A percentile compares a stretch with the other conserved stretches of the same genome.
Evolutionary conservation across 2,113 vertebrate genomes (phyloP).

Genomic region (Nematolebias whitei): DNA sequence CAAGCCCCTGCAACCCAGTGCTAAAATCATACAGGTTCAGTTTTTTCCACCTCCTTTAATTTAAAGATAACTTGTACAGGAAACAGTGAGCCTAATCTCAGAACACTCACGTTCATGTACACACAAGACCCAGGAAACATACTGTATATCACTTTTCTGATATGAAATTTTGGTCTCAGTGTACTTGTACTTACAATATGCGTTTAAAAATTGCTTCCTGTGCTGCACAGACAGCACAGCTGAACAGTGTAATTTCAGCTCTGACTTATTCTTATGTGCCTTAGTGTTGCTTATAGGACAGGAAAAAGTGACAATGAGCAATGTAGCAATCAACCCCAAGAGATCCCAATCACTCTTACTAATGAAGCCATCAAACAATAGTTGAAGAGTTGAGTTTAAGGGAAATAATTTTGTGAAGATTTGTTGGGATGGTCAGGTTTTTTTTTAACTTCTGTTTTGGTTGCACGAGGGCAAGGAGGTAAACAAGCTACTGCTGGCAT

Average conservation of each 20-base stretch:
- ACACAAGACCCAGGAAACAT: background rate
- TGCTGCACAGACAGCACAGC: background rate
- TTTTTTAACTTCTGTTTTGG: too few species aligned
- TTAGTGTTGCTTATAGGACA: background rate
- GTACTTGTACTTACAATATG: background rate
- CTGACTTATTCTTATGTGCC: background rate
- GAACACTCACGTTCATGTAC: too few species aligned
- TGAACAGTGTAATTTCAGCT: background rate
- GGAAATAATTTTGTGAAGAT: too few species aligned
- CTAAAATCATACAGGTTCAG: conserved; percentile 91
- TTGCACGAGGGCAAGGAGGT: too few species aligned
- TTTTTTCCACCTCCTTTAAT: background rate
- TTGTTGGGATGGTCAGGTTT: too few species aligned
- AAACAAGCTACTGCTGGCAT: too few species aligned
- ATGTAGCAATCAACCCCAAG: background rate
- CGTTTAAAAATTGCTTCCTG: background rate
- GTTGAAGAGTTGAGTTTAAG: too few species aligned
- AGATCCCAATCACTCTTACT: too few species aligned
- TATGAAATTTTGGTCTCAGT: background rate
- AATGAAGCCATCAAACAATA: too few species aligned
- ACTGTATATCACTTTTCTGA: background rate
- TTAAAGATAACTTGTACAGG: background rate
- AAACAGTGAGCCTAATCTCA: background rate
- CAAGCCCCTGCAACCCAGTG: conserved; percentile 94
- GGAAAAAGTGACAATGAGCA: background rate